phyloP scores from a whole-genome alignment of 2,797 vertebrate genomes.

The Neomorphus geoffroyi region DNA sequence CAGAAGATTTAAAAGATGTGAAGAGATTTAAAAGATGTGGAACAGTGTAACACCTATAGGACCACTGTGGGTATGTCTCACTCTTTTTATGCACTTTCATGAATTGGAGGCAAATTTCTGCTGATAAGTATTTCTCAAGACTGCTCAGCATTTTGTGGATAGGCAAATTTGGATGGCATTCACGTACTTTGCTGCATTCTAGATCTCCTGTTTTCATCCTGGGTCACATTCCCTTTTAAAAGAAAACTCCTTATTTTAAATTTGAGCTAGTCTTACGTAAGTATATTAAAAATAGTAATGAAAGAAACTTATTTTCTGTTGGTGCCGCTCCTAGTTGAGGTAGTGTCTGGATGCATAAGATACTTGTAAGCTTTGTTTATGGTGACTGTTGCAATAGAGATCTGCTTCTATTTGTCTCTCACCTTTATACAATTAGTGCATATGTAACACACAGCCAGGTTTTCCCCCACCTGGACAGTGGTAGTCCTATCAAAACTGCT shows the following conservation, averaged over 20 bases:
- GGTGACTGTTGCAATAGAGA: not conserved
- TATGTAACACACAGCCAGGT: not conserved
- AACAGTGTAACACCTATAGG: not conserved
- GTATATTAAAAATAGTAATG: not conserved
- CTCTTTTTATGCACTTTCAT: not conserved
- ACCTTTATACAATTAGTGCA: rapidly evolving
- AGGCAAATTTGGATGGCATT: not conserved
- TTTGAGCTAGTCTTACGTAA: not conserved
- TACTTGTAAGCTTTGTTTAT: not conserved
- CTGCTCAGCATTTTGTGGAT: not conserved
- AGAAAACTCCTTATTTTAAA: not conserved
- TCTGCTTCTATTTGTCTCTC: not conserved
- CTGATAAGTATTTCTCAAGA: not conserved
- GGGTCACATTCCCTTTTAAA: not conserved
- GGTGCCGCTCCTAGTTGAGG: not conserved
- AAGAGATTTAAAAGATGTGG: not conserved
- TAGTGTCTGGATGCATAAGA: not conserved
- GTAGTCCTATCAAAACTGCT: not conserved
- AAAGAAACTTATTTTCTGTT: not conserved
- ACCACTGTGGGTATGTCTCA: too few relatives aligned
- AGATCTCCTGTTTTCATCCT: not conserved
- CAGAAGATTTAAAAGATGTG: not conserved
- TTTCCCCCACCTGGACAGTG: not conserved
- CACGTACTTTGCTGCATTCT: not conserved
- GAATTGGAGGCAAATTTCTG: not conserved